These are phyloP conservation scores for Brienomyrus longianalis DNA, from an alignment of 2,113 vertebrate genomes.

Conservation along the genomic window DNA sequence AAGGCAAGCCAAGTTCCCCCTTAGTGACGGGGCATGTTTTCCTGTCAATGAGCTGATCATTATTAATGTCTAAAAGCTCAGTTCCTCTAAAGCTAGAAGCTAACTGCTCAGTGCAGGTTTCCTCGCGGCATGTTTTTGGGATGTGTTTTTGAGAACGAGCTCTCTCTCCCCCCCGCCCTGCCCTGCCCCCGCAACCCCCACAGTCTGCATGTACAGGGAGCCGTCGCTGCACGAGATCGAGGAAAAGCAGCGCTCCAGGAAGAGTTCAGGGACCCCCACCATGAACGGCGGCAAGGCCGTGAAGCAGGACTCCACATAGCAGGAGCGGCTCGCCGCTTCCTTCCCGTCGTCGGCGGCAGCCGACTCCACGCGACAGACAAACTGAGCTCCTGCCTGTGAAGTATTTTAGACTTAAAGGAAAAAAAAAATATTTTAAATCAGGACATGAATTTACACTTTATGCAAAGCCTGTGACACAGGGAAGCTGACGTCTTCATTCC, in stretches of 20 bases:
- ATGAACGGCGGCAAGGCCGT: constrained; percentile 83
- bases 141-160: neutral
- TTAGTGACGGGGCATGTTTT: neutral
- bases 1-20: constrained; percentile 65
- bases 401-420: constrained; percentile 59
- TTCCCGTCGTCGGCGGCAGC: constrained; percentile 52
- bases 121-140: neutral
- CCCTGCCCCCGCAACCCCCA: neutral
- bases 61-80: neutral
- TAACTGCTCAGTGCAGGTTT: neutral
- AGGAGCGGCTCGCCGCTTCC: constrained; percentile 55
- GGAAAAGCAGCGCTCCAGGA: constrained; percentile 86
- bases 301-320: constrained; percentile 81
- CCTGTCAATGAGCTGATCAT: neutral
- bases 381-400: constrained; percentile 70
- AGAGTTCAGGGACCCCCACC: constrained; percentile 86
- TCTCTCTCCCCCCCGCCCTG: neutral
- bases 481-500: constrained; percentile 10
- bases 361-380: constrained; percentile 18
- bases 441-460: constrained; percentile 81
- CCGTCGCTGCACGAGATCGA: constrained; percentile 95
- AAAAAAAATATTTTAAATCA: constrained; percentile 55
- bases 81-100: neutral
- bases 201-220: constrained; percentile 99
- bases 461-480: constrained; percentile 38